Evolutionary conservation across 2,113 vertebrate genomes (phyloP), one percentile per base, ranked within the genome.

Genomic region (Gasterosteus nipponicus): DNA sequence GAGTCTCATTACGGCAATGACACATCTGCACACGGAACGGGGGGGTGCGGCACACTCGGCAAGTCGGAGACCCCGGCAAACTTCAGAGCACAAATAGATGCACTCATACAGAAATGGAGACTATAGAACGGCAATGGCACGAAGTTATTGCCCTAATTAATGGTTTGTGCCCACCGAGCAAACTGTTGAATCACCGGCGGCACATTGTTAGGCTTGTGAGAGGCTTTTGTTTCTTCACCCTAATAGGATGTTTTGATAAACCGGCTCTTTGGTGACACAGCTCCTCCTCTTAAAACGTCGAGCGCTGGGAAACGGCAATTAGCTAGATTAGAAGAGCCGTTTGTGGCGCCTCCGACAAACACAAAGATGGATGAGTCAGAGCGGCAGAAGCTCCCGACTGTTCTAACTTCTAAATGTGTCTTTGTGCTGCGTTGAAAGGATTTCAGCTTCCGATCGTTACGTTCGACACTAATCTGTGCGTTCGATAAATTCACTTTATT

Each of bases 131-230:
- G 84, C 83, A 90, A 80, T 85, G 70, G 90, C 92, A 94, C 94
- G 91, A 94, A 91, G 88, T 95, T 95, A 95, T 94, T 95, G 93
- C 90, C 93, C 94, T 94, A 94, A 94, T 95, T 94, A 94, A 92
- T 89, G 82, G 79, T 89, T 90, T 86, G 89, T 85, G 75, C 57
- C 69, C 75, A 49, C 56, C 61, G 78, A 79, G 82, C 71, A 74
- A 86, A 90, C 87, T 73, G 85, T 88, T 89, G 87, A 87, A 86
- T 89, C 64, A 76, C 73, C 74, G 63, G 72, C 67, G 80, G 76
- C 81, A 78, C 90, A 88, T 92, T 90, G 89, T 90, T 85, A 2
- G 42, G 68, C 69, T 67, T 86, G 81, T 87, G 76, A 77, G 80
- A 82, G 84, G 69, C 87, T 91, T 89, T 92, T 92, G 91, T 92